These are phyloP conservation scores for Etheostoma nigrum DNA, from an alignment of 2,797 vertebrate genomes.

Conservation along the genomic window DNA sequence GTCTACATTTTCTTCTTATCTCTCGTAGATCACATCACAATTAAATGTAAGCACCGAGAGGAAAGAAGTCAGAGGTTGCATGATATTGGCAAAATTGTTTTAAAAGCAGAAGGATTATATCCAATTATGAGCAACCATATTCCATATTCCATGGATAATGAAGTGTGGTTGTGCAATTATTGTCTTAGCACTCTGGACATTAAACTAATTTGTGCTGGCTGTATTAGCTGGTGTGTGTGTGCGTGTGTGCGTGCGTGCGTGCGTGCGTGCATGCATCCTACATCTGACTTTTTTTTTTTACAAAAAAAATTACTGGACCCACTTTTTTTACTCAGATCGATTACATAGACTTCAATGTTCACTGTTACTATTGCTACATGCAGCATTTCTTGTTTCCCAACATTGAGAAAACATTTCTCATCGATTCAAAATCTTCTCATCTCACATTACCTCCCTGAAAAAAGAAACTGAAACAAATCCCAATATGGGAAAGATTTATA, in stretches of 20 bases:
- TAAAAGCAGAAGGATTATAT: background rate
- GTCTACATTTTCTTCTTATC: background rate
- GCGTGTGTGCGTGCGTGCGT: conserved; percentile 15
- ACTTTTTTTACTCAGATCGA: conserved; percentile 20
- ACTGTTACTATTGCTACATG: background rate
- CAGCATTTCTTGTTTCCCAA: conserved; percentile 26
- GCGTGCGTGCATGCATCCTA: conserved; percentile 9
- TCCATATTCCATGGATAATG: conserved; percentile 4
- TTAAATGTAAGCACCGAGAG: background rate
- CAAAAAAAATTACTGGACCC: conserved; percentile 29
- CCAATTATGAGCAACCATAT: background rate
- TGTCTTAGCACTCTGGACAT: conserved; percentile 20
- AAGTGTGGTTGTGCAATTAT: conserved; percentile 18
- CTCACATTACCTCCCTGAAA: background rate
- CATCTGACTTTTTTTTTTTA: conserved; percentile 9
- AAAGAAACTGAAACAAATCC: conserved; percentile 9
- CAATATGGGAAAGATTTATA: background rate
- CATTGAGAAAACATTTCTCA: conserved; percentile 12
- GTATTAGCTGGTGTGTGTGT: conserved; percentile 1
- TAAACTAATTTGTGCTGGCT: conserved; percentile 33
- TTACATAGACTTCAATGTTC: conserved; percentile 12
- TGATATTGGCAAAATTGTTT: background rate
- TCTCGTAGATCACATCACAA: background rate
- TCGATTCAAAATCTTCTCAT: conserved; percentile 11
- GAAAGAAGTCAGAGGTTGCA: conserved; percentile 7